Percentiles rank a stretch among this genome's conserved stretches.
These are phyloP conservation scores for Tetragnatha versicolor DNA, from an alignment of 1,140 invertebrate genomes.

Conservation along the genomic window DNA sequence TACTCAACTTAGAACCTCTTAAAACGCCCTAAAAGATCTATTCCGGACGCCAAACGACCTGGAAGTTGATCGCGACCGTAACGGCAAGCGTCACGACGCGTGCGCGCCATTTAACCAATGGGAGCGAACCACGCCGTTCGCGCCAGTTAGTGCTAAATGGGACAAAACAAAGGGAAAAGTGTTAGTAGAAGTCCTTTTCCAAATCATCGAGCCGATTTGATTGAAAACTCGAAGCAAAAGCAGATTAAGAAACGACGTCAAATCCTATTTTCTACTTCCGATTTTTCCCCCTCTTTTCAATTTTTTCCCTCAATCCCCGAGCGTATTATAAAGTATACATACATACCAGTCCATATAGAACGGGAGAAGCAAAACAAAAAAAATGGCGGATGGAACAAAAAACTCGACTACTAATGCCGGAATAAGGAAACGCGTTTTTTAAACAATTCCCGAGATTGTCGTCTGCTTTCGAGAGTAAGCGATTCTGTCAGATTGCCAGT, in stretches of 20 bases:
- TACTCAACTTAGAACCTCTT: constrained; percentile 51
- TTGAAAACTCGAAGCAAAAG: constrained; percentile 47
- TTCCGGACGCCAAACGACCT: constrained; percentile 47
- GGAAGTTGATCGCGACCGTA: constrained; percentile 53
- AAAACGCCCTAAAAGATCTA: constrained; percentile 55
- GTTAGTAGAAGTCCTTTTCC: constrained; percentile 53
- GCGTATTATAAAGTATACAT: background rate
- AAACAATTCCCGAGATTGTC: constrained; percentile 9
- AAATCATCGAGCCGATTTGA: constrained; percentile 53
- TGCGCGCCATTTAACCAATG: constrained; percentile 55
- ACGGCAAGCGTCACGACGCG: constrained; percentile 51
- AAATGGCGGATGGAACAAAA: constrained; percentile 2
- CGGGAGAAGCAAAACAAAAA: background rate
- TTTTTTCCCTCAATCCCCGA: constrained; percentile 2
- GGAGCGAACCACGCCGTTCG: constrained; percentile 42
- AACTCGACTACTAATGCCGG: constrained; percentile 37
- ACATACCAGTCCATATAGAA: background rate
- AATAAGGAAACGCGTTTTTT: constrained; percentile 15
- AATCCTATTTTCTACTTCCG: constrained; percentile 49
- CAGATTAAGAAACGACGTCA: constrained; percentile 45
- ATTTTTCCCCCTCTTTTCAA: background rate
- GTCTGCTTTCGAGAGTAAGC: constrained; percentile 41
- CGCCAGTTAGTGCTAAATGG: constrained; percentile 54
- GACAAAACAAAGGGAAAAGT: constrained; percentile 42
- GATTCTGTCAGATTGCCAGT: constrained; percentile 49